These are phyloP conservation scores for Galaxea fascicularis DNA, from an alignment of 92 coral and sea anemone species.

Conservation along the genomic window DNA sequence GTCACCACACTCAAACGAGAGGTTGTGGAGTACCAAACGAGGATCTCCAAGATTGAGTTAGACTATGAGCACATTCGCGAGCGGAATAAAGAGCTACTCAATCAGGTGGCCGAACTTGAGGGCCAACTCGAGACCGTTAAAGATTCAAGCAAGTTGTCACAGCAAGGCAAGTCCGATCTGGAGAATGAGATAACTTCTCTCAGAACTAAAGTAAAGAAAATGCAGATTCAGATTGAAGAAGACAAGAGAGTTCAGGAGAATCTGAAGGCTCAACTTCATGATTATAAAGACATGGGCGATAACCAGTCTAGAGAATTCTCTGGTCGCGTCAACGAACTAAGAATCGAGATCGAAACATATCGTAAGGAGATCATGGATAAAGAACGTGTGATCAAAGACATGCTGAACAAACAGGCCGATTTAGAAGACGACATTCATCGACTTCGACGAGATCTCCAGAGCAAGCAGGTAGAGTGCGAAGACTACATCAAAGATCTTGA, in stretches of 20 bases:
- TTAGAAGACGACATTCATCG: slow-evolving; percentile 75
- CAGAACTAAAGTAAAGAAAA: slow-evolving; percentile 79
- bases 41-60: slow-evolving; percentile 75
- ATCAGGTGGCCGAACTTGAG: slow-evolving; percentile 67
- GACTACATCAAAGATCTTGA: slow-evolving; percentile 73
- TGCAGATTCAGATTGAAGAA: slow-evolving; percentile 77
- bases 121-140: slow-evolving; percentile 69
- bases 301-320: slow-evolving; percentile 85
- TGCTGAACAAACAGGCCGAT: slow-evolving; percentile 64
- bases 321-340: slow-evolving; percentile 71
- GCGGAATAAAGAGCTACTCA: slow-evolving; percentile 62
- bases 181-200: slow-evolving; percentile 84
- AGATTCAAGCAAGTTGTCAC: slow-evolving; percentile 63
- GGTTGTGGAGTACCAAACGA: slow-evolving; percentile 82
- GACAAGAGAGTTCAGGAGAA: slow-evolving; percentile 74
- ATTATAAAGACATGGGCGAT: slow-evolving; percentile 82
- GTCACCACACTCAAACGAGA: slow-evolving; percentile 69
- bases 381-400: slow-evolving; percentile 76
- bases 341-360: slow-evolving; percentile 77
- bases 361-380: slow-evolving; percentile 75
- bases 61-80: slow-evolving; percentile 72
- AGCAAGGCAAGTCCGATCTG: slow-evolving; percentile 74
- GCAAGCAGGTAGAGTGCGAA: slow-evolving; percentile 69
- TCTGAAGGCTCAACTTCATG: slow-evolving; percentile 73
- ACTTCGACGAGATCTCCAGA: slow-evolving; percentile 68